Evolutionary conservation across 2,888 invertebrate genomes (phyloP).

Genomic region (Physocephala rufipes): DNA sequence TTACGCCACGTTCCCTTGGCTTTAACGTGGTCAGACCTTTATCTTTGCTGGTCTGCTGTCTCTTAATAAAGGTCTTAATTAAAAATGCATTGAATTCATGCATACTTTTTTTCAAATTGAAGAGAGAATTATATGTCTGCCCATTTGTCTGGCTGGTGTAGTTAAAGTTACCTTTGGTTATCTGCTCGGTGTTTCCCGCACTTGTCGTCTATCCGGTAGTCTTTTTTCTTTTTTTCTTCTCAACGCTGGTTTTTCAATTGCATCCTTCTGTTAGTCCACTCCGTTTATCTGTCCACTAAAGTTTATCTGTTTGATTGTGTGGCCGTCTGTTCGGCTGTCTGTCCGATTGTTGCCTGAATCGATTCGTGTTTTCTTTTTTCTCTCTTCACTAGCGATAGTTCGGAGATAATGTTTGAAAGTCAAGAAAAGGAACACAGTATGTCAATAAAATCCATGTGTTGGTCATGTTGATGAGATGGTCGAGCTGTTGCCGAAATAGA

Average conservation of each 20-base stretch:
- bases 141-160: background rate
- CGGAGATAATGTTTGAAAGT: conserved; percentile 1
- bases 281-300: background rate
- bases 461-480: background rate
- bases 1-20: background rate
- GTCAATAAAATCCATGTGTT: too few species aligned
- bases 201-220: background rate
- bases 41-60: conserved; percentile 11
- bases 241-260: too few species aligned
- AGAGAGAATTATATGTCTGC: conserved; percentile 18
- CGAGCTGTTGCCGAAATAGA: background rate
- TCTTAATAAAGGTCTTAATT: conserved; percentile 36
- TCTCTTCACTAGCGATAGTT: background rate
- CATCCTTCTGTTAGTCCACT: background rate
- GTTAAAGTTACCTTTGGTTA: background rate
- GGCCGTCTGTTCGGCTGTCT: background rate
- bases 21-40: background rate
- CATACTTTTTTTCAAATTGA: conserved; percentile 33
- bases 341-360: background rate
- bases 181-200: background rate
- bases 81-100: conserved; percentile 39
- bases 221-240: too few species aligned
- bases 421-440: conserved; percentile 2
- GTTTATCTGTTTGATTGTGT: background rate
- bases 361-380: too few species aligned